phyloP scores from a whole-genome alignment of 2,797 vertebrate species.

The Malacoraja senta region DNA sequence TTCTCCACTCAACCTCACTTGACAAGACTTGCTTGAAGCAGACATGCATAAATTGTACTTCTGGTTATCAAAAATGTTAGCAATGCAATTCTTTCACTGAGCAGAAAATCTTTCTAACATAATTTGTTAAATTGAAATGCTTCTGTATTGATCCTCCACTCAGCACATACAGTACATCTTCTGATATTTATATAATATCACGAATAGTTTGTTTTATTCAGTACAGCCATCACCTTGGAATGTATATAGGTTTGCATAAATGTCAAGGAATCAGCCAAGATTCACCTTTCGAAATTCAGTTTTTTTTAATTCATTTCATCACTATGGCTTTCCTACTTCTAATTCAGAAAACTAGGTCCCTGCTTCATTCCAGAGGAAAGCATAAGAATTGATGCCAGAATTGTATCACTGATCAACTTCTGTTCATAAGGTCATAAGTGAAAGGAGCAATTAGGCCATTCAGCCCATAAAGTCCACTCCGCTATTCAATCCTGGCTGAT shows the following conservation, averaged over 20 bases:
- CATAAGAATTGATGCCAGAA: too few relatives aligned
- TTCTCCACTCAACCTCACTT: background rate
- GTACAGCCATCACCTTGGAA: background rate
- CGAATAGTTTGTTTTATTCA: background rate
- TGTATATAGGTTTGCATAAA: background rate
- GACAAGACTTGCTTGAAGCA: background rate
- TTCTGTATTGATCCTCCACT: background rate
- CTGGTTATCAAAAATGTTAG: background rate
- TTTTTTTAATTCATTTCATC: background rate
- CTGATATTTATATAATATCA: background rate
- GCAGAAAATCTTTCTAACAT: background rate
- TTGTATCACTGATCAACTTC: too few relatives aligned
- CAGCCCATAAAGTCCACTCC: too few relatives aligned
- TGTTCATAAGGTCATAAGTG: too few relatives aligned
- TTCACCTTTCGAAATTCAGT: background rate
- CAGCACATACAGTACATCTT: background rate
- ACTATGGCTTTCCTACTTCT: background rate
- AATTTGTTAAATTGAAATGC: background rate
- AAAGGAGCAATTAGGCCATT: too few relatives aligned
- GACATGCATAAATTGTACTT: too few relatives aligned
- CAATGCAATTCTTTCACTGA: background rate
- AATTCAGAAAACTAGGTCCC: background rate
- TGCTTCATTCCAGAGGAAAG: background rate
- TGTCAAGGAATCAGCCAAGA: background rate
- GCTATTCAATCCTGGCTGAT: too few relatives aligned